Conservation (phyloP, 2,797 vertebrate species). For the Pagetopsis macropterus region DNA sequence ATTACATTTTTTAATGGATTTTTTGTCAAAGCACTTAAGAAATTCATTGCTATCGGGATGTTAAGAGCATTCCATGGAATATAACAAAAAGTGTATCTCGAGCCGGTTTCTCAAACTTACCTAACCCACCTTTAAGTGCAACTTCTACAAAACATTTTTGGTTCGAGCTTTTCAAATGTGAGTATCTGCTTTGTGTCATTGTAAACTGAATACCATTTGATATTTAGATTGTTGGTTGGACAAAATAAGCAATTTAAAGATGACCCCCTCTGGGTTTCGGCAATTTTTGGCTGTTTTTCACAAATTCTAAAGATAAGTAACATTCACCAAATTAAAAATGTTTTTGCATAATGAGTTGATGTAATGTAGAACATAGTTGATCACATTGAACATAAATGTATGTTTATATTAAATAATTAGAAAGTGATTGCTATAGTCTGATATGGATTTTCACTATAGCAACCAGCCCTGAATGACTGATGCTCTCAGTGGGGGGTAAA, state of each 20-base stretch:
- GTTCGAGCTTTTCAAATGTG: not conserved
- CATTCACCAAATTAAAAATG: not conserved
- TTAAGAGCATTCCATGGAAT: too few relatives aligned
- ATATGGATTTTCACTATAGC: conserved; percentile 7
- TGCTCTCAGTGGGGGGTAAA: conserved; percentile 9
- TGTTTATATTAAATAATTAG: not conserved
- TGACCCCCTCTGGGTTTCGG: not conserved
- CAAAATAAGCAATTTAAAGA: not conserved
- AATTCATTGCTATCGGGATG: too few relatives aligned
- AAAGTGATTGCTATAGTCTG: not conserved
- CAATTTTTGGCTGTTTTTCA: not conserved
- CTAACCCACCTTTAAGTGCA: too few relatives aligned
- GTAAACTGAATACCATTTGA: not conserved
- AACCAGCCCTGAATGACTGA: not conserved
- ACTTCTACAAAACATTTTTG: too few relatives aligned
- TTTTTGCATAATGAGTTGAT: not conserved
- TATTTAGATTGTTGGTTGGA: not conserved
- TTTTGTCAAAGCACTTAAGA: too few relatives aligned
- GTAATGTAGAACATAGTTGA: not conserved
- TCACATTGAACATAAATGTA: not conserved
- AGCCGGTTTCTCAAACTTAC: too few relatives aligned
- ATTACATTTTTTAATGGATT: too few relatives aligned
- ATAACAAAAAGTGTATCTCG: too few relatives aligned
- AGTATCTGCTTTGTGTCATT: not conserved
- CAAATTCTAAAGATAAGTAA: not conserved